Evolutionary conservation across 2,113 vertebrate species (phyloP).

Genomic region (Eublepharis macularius): DNA sequence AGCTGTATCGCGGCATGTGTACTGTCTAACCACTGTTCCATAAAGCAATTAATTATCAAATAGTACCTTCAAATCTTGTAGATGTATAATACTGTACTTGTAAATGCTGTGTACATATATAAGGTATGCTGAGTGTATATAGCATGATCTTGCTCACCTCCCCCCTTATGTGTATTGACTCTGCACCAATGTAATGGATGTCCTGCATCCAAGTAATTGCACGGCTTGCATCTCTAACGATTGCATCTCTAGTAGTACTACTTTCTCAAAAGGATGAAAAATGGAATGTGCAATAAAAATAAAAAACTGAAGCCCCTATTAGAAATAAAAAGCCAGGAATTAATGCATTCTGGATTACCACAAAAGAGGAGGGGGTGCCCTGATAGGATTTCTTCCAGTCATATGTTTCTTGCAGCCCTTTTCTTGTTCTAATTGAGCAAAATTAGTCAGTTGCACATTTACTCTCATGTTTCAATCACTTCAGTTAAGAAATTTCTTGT

Average conservation of each 20-base stretch:
- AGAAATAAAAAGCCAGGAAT: slow-evolving; percentile 15
- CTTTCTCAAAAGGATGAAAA: not conserved
- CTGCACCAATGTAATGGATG: no score
- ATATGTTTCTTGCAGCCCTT: not conserved
- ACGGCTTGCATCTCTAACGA: slow-evolving; percentile 31
- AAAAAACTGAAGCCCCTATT: not conserved
- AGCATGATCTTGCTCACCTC: no score
- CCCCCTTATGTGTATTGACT: no score
- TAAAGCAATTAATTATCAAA: no score
- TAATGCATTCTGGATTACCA: not conserved
- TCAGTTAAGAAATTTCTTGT: slow-evolving; percentile 3
- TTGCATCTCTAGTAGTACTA: slow-evolving; percentile 1
- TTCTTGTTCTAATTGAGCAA: not conserved
- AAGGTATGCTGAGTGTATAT: slow-evolving; percentile 16
- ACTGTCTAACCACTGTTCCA: no score
- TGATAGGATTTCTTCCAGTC: not conserved
- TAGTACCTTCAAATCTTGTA: no score
- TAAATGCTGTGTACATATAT: no score
- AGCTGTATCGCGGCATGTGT: no score
- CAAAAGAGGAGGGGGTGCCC: not conserved
- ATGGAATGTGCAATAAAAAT: not conserved
- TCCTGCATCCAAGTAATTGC: slow-evolving; percentile 24
- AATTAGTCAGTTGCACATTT: slow-evolving; percentile 6
- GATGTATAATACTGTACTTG: no score
- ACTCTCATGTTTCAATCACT: not conserved